Evolutionary conservation across 2,797 vertebrate species (phyloP).

Genomic region (Odontamblyopus lacepedii): DNA sequence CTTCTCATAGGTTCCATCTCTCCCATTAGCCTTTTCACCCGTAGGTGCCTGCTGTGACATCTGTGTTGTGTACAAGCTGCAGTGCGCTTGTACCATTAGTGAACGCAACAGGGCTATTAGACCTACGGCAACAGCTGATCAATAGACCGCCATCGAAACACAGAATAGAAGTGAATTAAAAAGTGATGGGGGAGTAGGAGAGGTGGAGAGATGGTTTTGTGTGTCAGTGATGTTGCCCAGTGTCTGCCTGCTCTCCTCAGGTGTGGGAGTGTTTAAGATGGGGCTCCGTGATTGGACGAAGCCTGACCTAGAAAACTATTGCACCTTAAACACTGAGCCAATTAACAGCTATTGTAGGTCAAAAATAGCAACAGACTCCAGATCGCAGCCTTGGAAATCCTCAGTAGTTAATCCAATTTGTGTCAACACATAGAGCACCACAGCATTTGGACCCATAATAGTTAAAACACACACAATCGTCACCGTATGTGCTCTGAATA

Average conservation of each 20-base stretch:
- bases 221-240: not conserved
- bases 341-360: slow-evolving; percentile 37
- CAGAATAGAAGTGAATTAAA: slow-evolving; percentile 22
- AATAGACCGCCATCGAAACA: slow-evolving; percentile 20
- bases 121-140: slow-evolving; percentile 31
- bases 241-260: not conserved
- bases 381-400: slow-evolving; percentile 51
- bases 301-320: slow-evolving; percentile 27
- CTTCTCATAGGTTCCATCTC: slow-evolving; percentile 3
- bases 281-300: slow-evolving; percentile 13
- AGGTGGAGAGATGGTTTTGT: not conserved
- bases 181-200: not conserved
- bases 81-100: slow-evolving; percentile 20
- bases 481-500: not conserved
- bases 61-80: slow-evolving; percentile 1
- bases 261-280: slow-evolving; percentile 18
- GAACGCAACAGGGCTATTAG: slow-evolving; percentile 28
- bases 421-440: slow-evolving; percentile 49
- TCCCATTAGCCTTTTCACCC: slow-evolving; percentile 15
- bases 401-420: slow-evolving; percentile 63
- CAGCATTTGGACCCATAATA: slow-evolving; percentile 46
- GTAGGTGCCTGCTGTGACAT: not conserved
- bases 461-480: slow-evolving; percentile 22
- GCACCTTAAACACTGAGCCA: slow-evolving; percentile 43
- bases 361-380: slow-evolving; percentile 50